Evolutionary conservation across 2,797 vertebrate species (phyloP).

Genomic region (Myotis vivesi): DNA sequence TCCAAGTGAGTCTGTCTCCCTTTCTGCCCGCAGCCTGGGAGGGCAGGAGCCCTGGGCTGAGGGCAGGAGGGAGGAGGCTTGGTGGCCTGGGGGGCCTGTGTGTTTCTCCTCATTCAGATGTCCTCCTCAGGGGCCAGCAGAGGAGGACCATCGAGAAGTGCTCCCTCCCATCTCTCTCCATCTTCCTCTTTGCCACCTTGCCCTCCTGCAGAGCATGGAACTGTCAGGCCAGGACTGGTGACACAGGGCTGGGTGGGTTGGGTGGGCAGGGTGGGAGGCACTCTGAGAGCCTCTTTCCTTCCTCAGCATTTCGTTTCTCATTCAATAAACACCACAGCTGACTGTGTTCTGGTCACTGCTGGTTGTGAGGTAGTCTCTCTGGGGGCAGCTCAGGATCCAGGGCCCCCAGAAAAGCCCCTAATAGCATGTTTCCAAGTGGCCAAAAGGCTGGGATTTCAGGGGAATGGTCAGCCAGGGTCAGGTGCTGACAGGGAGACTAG

Average conservation of each 20-base stretch:
- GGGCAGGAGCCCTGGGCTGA: background rate
- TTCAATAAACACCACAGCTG: background rate
- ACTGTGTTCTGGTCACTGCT: background rate
- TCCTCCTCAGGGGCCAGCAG: background rate
- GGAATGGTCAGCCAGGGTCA: background rate
- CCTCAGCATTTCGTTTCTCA: background rate
- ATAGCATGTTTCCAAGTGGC: background rate
- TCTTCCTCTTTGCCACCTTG: background rate
- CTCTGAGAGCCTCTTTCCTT: background rate
- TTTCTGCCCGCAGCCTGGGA: conserved; percentile 45
- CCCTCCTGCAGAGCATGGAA: background rate
- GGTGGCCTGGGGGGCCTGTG: background rate
- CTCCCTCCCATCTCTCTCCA: background rate
- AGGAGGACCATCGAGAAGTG: background rate
- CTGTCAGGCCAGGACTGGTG: background rate
- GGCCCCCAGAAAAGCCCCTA: background rate
- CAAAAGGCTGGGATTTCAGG: background rate
- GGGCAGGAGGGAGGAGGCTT: background rate
- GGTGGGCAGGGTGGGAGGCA: no score
- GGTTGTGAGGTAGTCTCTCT: background rate
- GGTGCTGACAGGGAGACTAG: background rate
- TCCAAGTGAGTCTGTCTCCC: conserved; percentile 65
- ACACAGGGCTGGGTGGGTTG: no score
- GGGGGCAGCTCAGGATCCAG: background rate
- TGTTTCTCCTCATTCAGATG: background rate